A percentile compares a stretch with the other conserved stretches of the same genome.
Conservation (phyloP, 2,888 invertebrate genomes). For the Caenorhabditis sp. region DNA sequence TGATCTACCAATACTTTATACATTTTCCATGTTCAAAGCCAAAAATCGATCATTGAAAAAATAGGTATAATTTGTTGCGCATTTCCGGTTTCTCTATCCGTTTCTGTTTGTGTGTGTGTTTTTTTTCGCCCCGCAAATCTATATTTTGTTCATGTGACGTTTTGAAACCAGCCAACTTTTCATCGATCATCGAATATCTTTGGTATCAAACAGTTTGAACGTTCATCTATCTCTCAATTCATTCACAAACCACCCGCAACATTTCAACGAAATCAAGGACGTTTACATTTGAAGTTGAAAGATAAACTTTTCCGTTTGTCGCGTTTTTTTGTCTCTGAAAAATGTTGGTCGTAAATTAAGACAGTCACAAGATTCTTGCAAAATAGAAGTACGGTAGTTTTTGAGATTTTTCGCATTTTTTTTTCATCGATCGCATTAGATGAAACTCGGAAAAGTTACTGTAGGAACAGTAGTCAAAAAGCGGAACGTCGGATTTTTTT, state of each 20-base stretch:
- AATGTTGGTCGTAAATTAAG: not conserved
- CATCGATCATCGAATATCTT: not conserved
- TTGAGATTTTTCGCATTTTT: not conserved
- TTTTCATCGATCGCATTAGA: too few relatives aligned
- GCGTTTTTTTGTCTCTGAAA: not conserved
- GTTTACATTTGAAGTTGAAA: not conserved
- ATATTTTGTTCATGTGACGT: slow-evolving; percentile 1
- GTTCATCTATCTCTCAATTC: not conserved
- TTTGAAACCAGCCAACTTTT: not conserved
- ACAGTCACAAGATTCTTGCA: not conserved
- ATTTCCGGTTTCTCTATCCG: not conserved
- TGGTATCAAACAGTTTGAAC: not conserved
- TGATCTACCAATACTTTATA: too few relatives aligned
- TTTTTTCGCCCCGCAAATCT: not conserved
- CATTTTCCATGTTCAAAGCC: too few relatives aligned
- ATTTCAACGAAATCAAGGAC: slow-evolving; percentile 1
- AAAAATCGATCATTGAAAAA: too few relatives aligned
- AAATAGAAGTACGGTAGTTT: not conserved
- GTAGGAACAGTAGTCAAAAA: too few relatives aligned
- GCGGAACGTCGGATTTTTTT: too few relatives aligned
- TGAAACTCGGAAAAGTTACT: too few relatives aligned
- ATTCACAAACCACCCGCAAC: not conserved
- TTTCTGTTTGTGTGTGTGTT: not conserved
- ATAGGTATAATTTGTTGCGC: not conserved
- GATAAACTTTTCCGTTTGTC: not conserved